Base-by-base conservation (phyloP, 2,113 vertebrate genomes). In the Phasianus colchicus region DNA sequence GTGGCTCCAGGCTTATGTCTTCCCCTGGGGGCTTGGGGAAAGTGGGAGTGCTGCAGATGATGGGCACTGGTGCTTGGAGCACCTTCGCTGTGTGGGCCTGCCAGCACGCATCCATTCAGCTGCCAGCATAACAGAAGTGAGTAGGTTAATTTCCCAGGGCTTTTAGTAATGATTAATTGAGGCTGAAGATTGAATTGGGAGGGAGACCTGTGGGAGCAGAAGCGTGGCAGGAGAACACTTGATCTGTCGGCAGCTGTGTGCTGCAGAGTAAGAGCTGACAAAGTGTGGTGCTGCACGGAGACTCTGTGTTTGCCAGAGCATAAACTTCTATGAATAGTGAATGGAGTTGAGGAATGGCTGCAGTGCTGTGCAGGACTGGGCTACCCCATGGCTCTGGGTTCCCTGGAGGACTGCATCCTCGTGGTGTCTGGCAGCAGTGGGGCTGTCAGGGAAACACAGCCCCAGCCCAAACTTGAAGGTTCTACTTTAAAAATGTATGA, bases 91-190 rank as follows among this genome's bases (percentile, higher is more conserved):
- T 52, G 38, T 54, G 52, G 71, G 54, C 50, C 88, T 75, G 66
- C 81, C 52, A 48, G 71, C 74, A n/a, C 7, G 2, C 4, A 3
- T 79, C 43, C 76, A 3, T 83, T 91, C 67, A 47, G 81, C 45
- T 50, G 84, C 89, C 78, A 27, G 47, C 43, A 63, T 94, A 79
- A n/a, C 91, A 82, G 71, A 76, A 87, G 82, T 50, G 30, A 48
- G 10, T 42, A 11, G 66, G 45, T 91, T 94, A 82, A 89, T 91
- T 91, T 93, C 79, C 67, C 12, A 2, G 72, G 60, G 75, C 70
- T 90, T 88, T 94, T 88, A 77, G 72, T 83, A 84, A 15, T 87
- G 83, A 91, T 92, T 82, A 86, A 92, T 86, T 84, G 91, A 87
- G 89, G 29, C 71, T 36, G 77, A 79, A 86, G 91, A 66, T 63